These are phyloP conservation scores for Paragorgia papillata DNA, from an alignment of 92 coral and sea anemone genomes.

Conservation along the genomic window DNA sequence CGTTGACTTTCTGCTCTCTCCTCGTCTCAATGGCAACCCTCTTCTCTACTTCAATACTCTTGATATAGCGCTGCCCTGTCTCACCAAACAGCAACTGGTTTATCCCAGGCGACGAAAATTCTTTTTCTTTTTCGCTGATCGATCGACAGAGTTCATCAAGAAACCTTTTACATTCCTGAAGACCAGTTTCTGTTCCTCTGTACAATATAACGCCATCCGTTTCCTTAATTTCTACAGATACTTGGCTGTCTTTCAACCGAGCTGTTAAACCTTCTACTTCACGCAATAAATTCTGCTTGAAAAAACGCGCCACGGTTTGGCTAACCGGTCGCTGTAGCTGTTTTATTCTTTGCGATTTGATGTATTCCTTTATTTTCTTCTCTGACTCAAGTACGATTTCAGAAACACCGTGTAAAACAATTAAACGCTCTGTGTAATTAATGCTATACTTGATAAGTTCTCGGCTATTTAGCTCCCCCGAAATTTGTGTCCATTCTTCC, in stretches of 20 bases:
- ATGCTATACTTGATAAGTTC: background rate
- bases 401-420: background rate
- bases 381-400: background rate
- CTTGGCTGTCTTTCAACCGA: background rate
- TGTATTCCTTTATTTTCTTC: background rate
- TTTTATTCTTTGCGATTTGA: background rate
- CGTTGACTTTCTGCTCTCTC: background rate
- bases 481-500: background rate
- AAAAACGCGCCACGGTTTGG: background rate
- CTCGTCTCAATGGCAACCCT: background rate
- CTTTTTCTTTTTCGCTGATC: constrained; percentile 20
- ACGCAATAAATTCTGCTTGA: background rate
- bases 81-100: constrained; percentile 54
- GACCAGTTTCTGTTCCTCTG: constrained; percentile 4
- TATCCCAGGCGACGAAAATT: constrained; percentile 67
- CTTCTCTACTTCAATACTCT: constrained; percentile 52
- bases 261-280: background rate
- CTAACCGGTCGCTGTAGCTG: background rate
- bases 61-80: constrained; percentile 58
- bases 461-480: background rate
- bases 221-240: background rate
- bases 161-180: background rate
- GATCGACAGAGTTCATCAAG: constrained; percentile 9
- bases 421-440: background rate
- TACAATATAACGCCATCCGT: background rate